These are phyloP conservation scores for Micrastur ruficollis DNA, from an alignment of 2,797 vertebrate species.

Conservation along the genomic window DNA sequence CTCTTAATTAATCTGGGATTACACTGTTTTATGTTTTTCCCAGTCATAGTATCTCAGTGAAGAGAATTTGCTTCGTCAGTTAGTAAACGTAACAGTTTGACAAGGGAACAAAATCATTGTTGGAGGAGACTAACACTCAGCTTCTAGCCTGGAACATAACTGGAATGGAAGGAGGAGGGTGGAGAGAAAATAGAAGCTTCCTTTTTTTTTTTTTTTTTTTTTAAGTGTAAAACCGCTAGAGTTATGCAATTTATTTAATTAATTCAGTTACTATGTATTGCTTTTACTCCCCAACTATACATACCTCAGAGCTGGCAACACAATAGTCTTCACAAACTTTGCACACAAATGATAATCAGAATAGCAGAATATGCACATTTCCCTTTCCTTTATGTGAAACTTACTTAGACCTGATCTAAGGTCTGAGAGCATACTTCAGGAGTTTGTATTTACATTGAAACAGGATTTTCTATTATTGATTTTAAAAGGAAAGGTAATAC, in stretches of 20 bases:
- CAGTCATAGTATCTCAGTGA: not conserved
- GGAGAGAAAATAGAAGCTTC: not conserved
- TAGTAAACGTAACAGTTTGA: not conserved
- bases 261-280: not conserved
- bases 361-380: not conserved
- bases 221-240: not conserved
- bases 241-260: not conserved
- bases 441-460: not conserved
- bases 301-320: not conserved
- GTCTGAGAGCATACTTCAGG: not conserved
- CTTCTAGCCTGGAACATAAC: not conserved
- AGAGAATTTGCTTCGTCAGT: not conserved
- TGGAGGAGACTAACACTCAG: not conserved
- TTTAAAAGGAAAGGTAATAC: not conserved
- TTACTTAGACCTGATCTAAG: not conserved
- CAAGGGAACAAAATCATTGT: not conserved
- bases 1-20: not conserved
- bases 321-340: not conserved
- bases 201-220: not conserved
- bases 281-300: not conserved
- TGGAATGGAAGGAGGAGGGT: not conserved
- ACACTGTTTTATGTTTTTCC: too few relatives aligned
- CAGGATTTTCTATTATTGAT: not conserved
- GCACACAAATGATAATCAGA: not conserved
- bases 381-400: not conserved